Evolutionary conservation across 2,113 vertebrate species (phyloP), one percentile per base, ranked within the genome.

Genomic region (Paracanthobrama guichenoti): DNA sequence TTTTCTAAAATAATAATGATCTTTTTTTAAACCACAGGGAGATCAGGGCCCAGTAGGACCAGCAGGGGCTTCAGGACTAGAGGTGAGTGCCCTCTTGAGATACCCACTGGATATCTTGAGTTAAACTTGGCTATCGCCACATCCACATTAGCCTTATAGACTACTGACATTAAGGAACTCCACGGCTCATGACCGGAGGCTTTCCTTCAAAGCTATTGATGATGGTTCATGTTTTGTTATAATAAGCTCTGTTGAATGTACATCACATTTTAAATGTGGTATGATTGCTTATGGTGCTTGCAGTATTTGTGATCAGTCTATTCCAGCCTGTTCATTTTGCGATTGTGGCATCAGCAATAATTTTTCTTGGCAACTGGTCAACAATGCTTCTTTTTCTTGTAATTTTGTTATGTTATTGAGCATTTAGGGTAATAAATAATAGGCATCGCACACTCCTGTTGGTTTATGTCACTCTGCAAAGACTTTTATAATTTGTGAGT

Each of bases 11-110:
- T 80, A 8, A 67, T 50, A 22, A 66, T 20, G 42, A 6, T 2
- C 5, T 20, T 80, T 10, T 80, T 67, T 79, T 46, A 64, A 80
- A 84, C 35, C 44, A 59, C 87, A 99, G 98, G 98, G 97, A 42
- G 96, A 99, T 67, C 96, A 96, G 91, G 98, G 98, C 64, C 95
- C 95, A 59, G 79, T 88, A 77, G 97, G 97, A 87, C 95, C 95
- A 87, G 91, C 93, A 81, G 98, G 97, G 86, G 83, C 91, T 13
- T 88, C 95, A 77, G 98, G 97, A 88, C 87, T 92, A 81, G 96
- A 98, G 96, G 98, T 99, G 95, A 93, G 96, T 93, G 85, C 66
- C 83, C 72, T 86, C 11, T 48, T 48, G 6, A 73, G 13, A 26
- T 7, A 73, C 1, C 6, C 39, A 44, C 6, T 72, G 12, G n/a